Base-by-base conservation (phyloP, 2,888 invertebrate genomes). In the Melitaea athalia region DNA sequence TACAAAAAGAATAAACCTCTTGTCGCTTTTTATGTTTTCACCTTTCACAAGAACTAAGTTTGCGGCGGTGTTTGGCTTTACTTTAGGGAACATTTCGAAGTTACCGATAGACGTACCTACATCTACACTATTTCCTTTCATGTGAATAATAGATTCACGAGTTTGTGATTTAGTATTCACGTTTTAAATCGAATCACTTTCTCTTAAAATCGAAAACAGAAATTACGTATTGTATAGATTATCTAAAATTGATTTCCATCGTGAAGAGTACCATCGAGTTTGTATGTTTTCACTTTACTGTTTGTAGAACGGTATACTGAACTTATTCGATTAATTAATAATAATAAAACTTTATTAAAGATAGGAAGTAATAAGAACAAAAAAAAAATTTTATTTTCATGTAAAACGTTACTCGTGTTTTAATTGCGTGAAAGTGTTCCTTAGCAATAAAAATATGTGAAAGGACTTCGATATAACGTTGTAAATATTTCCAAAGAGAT, bases 371-470 rank as follows among this genome's bases (percentile, higher is more conserved):
- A 24, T 24, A 24, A 24, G 24, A 17, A n/a, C 1, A 52, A 52
- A 24, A 10, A 52, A 3, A 52, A 17, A 52, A 3, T 17, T 52
- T 52, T 38, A 8, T 24, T 52, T 24, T 24, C 8, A 52, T 52
- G 11, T 7, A 17, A 15, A 24, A 50, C 10, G 12, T 42, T 63
- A 12, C 59, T 17, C 8, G n/a, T 17, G 42, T 57, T 47, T 38
- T 43, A 62, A 49, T 62, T 62, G 59, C 47, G 52, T 59, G 71
- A 68, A 68, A 66, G 68, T 71, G 49, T 59, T 64, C 15, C 38
- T 52, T 17, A 24, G 43, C 55, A 63, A 49, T 62, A n/a, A 63
- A 65, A 52, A 24, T 53, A 38, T 60, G 63, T 63, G 65, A 71
- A 71, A 68, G 63, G 63, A 63, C 43, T 57, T 71, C 49, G 33